Conservation (phyloP, 37 sponge, comb jelly and placozoan species). For the Lycopodina hypogea region DNA sequence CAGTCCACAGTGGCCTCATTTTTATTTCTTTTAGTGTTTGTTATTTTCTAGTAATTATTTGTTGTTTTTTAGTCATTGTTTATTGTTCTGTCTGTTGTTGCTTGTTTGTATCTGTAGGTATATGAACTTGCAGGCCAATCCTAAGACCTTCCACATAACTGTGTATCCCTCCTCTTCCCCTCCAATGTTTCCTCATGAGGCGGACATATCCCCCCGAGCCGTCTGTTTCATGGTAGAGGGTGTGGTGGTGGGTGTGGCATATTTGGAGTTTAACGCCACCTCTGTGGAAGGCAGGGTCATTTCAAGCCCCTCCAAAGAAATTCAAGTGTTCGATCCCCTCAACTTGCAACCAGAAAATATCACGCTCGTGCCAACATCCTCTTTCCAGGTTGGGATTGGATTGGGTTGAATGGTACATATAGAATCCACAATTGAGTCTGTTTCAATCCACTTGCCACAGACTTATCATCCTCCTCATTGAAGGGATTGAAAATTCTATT, state of each 20-base stretch:
- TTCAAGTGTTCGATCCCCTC: conserved; percentile 71
- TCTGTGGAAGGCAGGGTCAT: conserved; percentile 37
- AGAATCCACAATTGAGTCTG: too few species aligned
- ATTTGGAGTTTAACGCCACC: conserved; percentile 77
- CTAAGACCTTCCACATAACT: conserved; percentile 55
- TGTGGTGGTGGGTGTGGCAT: conserved; percentile 59
- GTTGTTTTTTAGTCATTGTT: neutral
- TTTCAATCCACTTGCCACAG: too few species aligned
- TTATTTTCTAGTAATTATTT: neutral
- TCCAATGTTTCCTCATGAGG: neutral
- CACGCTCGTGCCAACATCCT: conserved; percentile 61
- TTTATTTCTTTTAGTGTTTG: neutral
- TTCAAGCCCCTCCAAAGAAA: conserved; percentile 66
- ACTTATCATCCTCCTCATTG: too few species aligned
- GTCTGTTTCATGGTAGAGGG: conserved; percentile 58
- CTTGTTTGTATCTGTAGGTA: conserved; percentile 10
- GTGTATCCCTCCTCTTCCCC: conserved; percentile 39
- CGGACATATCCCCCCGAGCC: neutral
- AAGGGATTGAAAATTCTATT: too few species aligned
- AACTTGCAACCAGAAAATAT: conserved; percentile 55
- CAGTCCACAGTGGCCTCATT: too few species aligned
- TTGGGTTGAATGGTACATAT: too few species aligned
- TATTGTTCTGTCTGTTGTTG: neutral
- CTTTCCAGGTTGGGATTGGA: conserved; percentile 43
- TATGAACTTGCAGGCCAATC: conserved; percentile 61